phyloP scores from a whole-genome alignment of 2,113 vertebrate species.

The Datnioides undecimradiatus region DNA sequence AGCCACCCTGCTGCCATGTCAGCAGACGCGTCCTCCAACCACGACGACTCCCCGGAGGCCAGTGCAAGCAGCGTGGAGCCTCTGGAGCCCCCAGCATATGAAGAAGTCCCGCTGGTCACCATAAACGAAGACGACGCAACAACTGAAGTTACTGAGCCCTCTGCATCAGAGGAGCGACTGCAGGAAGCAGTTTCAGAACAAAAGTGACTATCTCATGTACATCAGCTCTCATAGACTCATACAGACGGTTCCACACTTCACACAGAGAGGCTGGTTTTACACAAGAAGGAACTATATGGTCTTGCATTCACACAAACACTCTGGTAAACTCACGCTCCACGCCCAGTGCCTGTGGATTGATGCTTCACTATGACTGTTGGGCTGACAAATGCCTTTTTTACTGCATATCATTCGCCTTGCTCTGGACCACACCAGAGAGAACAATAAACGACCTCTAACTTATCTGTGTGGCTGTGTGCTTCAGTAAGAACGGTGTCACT shows the following conservation, averaged over 20 bases:
- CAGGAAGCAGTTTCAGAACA: slow-evolving; percentile 85
- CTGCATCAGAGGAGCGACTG: slow-evolving; percentile 89
- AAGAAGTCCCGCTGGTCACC: slow-evolving; percentile 53
- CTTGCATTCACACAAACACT: slow-evolving; percentile 55
- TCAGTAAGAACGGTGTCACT: neutral
- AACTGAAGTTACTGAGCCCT: slow-evolving; percentile 85
- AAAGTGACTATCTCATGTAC: slow-evolving; percentile 78
- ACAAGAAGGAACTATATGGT: slow-evolving; percentile 59
- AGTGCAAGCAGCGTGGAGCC: slow-evolving; percentile 7
- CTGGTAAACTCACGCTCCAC: slow-evolving; percentile 57
- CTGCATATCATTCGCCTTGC: slow-evolving; percentile 80
- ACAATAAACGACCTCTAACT: slow-evolving; percentile 82
- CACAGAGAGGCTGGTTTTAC: slow-evolving; percentile 84
- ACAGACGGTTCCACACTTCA: slow-evolving; percentile 45
- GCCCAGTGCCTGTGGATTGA: slow-evolving; percentile 81
- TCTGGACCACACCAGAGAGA: slow-evolving; percentile 72
- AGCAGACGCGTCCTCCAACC: slow-evolving; percentile 68
- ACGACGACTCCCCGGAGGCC: slow-evolving; percentile 69
- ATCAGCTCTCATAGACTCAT: slow-evolving; percentile 31
- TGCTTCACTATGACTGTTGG: slow-evolving; percentile 77
- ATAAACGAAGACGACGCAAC: slow-evolving; percentile 48
- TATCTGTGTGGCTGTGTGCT: slow-evolving; percentile 35
- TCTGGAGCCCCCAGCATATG: neutral
- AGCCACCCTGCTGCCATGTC: slow-evolving; percentile 79
- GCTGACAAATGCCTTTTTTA: slow-evolving; percentile 79